Evolutionary conservation across 2,888 invertebrate genomes (phyloP).

Genomic region (Belgica antarctica): DNA sequence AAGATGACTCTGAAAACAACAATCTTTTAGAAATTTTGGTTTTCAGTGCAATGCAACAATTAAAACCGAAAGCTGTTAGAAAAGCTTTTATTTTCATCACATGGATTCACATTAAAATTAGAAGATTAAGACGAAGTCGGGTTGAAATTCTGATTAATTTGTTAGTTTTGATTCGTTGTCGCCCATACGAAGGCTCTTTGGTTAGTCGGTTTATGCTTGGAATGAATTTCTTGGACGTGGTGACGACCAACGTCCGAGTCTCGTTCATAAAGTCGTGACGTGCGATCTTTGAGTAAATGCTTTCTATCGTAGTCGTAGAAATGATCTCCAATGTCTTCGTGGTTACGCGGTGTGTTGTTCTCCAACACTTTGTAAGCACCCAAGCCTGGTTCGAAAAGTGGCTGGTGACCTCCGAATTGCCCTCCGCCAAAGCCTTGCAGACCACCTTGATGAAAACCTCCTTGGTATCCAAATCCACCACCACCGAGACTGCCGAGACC

Average conservation of each 20-base stretch:
- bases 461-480: slow-evolving; percentile 42
- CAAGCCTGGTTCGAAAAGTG: slow-evolving; percentile 49
- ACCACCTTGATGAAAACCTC: slow-evolving; percentile 42
- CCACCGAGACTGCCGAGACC: slow-evolving; percentile 48
- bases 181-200: slow-evolving; percentile 45
- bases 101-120: neutral
- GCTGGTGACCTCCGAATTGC: slow-evolving; percentile 46
- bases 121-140: neutral
- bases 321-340: slow-evolving; percentile 48
- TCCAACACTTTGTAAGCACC: slow-evolving; percentile 50
- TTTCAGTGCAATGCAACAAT: neutral
- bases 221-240: neutral
- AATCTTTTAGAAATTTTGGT: neutral
- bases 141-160: neutral
- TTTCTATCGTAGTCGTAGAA: slow-evolving; percentile 54
- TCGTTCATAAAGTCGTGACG: slow-evolving; percentile 46
- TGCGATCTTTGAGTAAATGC: slow-evolving; percentile 47
- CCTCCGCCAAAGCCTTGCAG: slow-evolving; percentile 45
- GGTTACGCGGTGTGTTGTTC: slow-evolving; percentile 31
- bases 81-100: slow-evolving; percentile 3
- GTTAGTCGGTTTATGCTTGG: neutral
- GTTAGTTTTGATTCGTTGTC: neutral
- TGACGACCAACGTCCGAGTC: slow-evolving; percentile 34
- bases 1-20: neutral
- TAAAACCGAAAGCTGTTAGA: neutral